A percentile compares a stretch with the other conserved stretches of the same genome.
Evolutionary conservation across 2,888 invertebrate genomes (phyloP).

Genomic region (Coenonympha glycerion): DNA sequence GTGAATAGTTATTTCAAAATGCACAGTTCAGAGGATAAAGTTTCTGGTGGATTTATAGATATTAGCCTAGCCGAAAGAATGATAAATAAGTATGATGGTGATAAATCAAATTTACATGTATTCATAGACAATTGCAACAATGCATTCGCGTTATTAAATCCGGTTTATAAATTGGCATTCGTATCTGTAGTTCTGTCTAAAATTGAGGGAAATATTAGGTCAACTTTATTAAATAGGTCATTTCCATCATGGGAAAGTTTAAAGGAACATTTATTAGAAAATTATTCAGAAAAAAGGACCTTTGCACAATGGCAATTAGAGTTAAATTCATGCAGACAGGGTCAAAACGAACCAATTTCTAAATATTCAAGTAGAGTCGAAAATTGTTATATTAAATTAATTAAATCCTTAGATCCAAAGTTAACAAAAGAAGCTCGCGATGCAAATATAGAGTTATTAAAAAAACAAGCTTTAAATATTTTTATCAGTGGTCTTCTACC

Average conservation of each 20-base stretch:
- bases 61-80: too few species aligned
- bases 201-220: not conserved
- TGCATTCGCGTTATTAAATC: too few species aligned
- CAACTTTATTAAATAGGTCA: not conserved
- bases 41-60: too few species aligned
- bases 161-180: not conserved
- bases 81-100: too few species aligned
- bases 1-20: too few species aligned
- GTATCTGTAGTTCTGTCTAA: not conserved
- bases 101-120: too few species aligned
- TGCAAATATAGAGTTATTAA: slow-evolving; percentile 31
- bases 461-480: slow-evolving; percentile 35
- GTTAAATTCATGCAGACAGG: not conserved
- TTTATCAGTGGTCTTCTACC: slow-evolving; percentile 35
- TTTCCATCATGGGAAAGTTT: not conserved
- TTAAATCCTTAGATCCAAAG: not conserved
- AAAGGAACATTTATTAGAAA: not conserved
- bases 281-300: not conserved
- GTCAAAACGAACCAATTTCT: not conserved
- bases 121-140: too few species aligned
- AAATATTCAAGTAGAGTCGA: not conserved
- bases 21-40: too few species aligned
- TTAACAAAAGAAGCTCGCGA: slow-evolving; percentile 16
- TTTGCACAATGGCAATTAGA: not conserved
- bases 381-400: not conserved